phyloP scores from a whole-genome alignment of 2,113 vertebrate genomes.

The Colius striatus region DNA sequence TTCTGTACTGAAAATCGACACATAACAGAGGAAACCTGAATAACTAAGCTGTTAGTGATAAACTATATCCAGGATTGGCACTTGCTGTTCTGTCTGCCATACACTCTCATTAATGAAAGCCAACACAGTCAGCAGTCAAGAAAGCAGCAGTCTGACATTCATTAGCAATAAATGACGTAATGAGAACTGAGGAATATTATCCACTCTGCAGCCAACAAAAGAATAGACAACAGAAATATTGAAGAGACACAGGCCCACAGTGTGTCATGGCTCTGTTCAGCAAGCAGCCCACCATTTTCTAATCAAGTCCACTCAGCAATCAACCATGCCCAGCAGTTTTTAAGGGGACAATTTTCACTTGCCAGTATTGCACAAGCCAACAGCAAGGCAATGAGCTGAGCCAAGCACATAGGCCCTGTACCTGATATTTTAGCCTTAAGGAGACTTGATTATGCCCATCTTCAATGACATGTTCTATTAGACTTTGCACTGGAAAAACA shows the following conservation, averaged over 20 bases:
- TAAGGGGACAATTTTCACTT: not conserved
- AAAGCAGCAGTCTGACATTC: not conserved
- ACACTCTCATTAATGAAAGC: not conserved
- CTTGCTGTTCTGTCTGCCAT: not conserved
- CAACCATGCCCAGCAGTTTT: not conserved
- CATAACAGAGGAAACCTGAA: not conserved
- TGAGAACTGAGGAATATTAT: not conserved
- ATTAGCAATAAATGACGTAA: not conserved
- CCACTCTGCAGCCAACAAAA: not conserved
- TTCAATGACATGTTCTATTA: not conserved
- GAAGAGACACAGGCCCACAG: too few species aligned
- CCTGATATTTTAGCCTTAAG: not conserved
- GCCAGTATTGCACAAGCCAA: not conserved
- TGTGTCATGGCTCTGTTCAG: not conserved
- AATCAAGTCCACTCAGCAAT: not conserved
- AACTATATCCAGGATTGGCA: not conserved
- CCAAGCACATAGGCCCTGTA: rapidly evolving
- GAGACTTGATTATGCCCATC: not conserved
- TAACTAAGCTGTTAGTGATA: not conserved
- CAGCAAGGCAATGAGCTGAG: not conserved
- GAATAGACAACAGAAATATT: not conserved
- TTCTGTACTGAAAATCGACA: not conserved
- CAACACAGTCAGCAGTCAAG: not conserved
- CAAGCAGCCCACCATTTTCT: not conserved
- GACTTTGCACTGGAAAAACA: not conserved